Conservation (phyloP, 2,888 invertebrate species). For the Stenodera caucasica region DNA sequence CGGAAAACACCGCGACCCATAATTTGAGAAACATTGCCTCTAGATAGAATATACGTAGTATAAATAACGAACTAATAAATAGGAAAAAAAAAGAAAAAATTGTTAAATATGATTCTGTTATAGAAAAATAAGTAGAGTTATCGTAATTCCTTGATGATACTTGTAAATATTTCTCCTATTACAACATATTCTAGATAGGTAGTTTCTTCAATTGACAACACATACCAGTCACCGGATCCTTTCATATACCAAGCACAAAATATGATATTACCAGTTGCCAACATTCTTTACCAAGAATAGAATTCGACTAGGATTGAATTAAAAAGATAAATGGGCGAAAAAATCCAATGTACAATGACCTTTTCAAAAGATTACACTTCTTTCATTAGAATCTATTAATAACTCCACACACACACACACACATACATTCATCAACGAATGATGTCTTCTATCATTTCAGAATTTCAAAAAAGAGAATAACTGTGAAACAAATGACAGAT, state of each 20-base stretch:
- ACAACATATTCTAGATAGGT: background rate
- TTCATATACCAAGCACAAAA: constrained; percentile 2
- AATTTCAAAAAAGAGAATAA: too few relatives aligned
- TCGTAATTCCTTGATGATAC: background rate
- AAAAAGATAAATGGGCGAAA: background rate
- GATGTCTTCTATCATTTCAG: too few relatives aligned
- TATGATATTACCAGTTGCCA: background rate
- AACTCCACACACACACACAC: background rate
- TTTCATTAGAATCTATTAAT: background rate
- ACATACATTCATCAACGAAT: too few relatives aligned
- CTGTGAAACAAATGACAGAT: too few relatives aligned
- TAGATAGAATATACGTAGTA: too few relatives aligned
- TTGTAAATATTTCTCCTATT: constrained; percentile 3
- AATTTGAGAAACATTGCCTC: too few relatives aligned
- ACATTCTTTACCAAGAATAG: background rate
- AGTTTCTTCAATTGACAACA: background rate
- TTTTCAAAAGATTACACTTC: background rate
- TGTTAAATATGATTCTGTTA: background rate
- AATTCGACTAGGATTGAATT: background rate
- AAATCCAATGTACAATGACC: background rate
- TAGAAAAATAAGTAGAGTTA: background rate
- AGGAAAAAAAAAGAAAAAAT: background rate
- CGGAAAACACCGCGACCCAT: too few relatives aligned
- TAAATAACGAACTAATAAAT: too few relatives aligned
- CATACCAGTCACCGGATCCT: background rate